Conservation (phyloP, 2,888 invertebrate species). For the Polyommatus icarus region DNA sequence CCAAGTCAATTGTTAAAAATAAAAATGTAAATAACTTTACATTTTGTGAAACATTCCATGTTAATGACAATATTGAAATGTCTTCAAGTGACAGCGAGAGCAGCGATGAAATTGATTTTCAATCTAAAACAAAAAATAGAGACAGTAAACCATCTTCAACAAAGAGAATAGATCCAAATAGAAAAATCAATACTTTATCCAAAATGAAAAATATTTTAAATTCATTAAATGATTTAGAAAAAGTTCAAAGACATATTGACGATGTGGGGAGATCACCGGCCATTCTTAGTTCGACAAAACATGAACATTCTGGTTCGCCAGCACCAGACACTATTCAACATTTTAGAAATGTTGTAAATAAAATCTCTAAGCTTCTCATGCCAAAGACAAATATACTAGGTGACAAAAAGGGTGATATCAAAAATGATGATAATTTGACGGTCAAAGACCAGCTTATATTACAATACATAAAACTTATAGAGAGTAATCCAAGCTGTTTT, state of each 20-base stretch:
- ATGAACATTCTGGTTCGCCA: neutral
- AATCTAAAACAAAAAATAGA: conserved; percentile 36
- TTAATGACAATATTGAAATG: conserved; percentile 44
- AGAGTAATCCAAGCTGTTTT: conserved; percentile 57
- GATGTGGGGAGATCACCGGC: conserved; percentile 44
- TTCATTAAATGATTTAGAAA: conserved; percentile 61
- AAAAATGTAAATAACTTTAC: conserved; percentile 56
- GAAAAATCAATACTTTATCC: conserved; percentile 49
- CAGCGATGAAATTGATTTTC: conserved; percentile 33
- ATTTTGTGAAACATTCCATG: conserved; percentile 55
- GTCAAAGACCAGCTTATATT: conserved; percentile 64
- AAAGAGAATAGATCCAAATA: neutral
- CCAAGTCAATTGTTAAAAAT: conserved; percentile 56
- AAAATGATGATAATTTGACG: conserved; percentile 49
- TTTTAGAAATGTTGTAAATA: conserved; percentile 60
- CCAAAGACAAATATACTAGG: conserved; percentile 53
- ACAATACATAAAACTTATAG: conserved; percentile 61
- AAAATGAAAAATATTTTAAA: conserved; percentile 61
- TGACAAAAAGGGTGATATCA: conserved; percentile 48
- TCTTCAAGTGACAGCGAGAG: conserved; percentile 38
- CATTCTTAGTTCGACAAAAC: neutral
- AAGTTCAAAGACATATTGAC: conserved; percentile 51
- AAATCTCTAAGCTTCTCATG: conserved; percentile 61
- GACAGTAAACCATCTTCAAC: conserved; percentile 34
- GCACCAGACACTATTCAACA: neutral